Conservation (phyloP, 2,797 vertebrate genomes). For the Spondyliosoma cantharus region DNA sequence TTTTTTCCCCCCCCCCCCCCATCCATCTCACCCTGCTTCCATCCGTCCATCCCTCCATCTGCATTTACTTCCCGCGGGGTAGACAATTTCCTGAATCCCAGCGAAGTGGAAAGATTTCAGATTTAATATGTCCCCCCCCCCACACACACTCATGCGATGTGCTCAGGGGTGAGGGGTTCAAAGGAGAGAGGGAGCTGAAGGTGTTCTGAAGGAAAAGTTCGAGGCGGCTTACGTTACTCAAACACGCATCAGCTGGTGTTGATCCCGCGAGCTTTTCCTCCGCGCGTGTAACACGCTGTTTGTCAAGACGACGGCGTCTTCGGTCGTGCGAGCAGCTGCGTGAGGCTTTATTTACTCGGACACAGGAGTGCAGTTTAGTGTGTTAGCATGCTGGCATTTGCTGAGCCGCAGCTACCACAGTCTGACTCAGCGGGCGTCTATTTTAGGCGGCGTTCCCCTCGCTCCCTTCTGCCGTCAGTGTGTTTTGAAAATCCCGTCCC, state of each 20-base stretch:
- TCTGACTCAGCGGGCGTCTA: no score
- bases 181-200: constrained; percentile 34
- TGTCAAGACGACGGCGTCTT: background rate
- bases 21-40: constrained; percentile 49
- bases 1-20: no score
- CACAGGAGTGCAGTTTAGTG: background rate
- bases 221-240: constrained; percentile 5
- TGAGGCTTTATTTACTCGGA: background rate
- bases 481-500: no score
- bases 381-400: background rate
- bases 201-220: constrained; percentile 30
- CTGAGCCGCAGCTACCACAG: no score
- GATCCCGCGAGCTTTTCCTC: background rate
- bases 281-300: constrained; percentile 2
- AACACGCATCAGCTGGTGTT: background rate
- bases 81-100: constrained; percentile 80
- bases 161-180: constrained; percentile 39
- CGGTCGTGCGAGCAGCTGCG: background rate
- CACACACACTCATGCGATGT: constrained; percentile 63
- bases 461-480: no score
- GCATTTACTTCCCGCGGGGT: constrained; percentile 70
- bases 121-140: constrained; percentile 75
- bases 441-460: no score
- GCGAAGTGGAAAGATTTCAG: constrained; percentile 82
- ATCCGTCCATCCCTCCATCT: constrained; percentile 66